phyloP scores from a whole-genome alignment of 2,113 vertebrate genomes.

The Urocynchramus pylzowi region DNA sequence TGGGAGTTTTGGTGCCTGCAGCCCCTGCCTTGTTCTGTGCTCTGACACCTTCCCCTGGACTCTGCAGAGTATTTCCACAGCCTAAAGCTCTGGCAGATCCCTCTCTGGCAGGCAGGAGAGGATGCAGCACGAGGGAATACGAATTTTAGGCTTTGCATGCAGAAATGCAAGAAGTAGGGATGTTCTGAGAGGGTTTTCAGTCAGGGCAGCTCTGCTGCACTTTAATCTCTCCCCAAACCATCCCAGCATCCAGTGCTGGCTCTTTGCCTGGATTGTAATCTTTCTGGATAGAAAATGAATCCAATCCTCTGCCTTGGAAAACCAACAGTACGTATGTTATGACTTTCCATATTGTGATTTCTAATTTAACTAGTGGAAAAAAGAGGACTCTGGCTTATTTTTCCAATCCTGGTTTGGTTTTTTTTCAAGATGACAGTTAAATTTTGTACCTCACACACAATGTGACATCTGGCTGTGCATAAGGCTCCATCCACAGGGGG shows the following conservation, averaged over 20 bases:
- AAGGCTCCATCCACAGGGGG: conserved; percentile 6
- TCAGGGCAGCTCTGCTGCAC: neutral
- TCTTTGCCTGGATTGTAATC: neutral
- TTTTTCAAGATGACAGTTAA: neutral
- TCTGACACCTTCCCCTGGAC: neutral
- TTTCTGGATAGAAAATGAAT: neutral
- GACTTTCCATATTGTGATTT: neutral
- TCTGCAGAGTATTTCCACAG: neutral
- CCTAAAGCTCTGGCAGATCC: neutral
- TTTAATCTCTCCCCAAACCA: neutral
- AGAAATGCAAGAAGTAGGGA: neutral
- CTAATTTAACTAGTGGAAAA: neutral
- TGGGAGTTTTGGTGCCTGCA: neutral
- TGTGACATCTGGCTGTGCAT: neutral
- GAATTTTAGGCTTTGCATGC: neutral
- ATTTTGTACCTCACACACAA: neutral
- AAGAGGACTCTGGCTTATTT: neutral
- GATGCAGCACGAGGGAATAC: neutral
- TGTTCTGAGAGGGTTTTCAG: neutral
- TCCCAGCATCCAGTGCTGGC: neutral
- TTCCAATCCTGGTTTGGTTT: neutral
- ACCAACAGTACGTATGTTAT: neutral
- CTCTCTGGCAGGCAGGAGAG: neutral
- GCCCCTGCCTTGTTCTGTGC: neutral
- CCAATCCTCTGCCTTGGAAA: neutral